These are phyloP conservation scores for Tineola bisselliella DNA, from an alignment of 2,888 invertebrate genomes.

Conservation along the genomic window DNA sequence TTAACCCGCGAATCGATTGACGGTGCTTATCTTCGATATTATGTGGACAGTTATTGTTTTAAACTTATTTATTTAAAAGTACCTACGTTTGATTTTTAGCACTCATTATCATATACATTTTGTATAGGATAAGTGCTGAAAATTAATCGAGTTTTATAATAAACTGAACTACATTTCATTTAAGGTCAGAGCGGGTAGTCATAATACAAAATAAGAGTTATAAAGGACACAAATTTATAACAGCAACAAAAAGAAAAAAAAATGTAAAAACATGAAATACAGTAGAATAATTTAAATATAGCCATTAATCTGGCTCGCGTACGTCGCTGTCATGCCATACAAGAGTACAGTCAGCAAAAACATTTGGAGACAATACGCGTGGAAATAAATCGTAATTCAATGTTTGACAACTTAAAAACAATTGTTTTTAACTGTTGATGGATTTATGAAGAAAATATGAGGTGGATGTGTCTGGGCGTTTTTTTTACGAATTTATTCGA, in stretches of 20 bases:
- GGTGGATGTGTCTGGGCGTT: background rate
- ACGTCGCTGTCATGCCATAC: constrained; percentile 37
- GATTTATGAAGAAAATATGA: background rate
- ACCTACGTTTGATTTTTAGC: too few relatives aligned
- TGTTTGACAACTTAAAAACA: constrained; percentile 5
- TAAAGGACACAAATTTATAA: background rate
- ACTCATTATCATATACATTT: too few relatives aligned
- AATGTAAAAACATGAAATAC: constrained; percentile 44
- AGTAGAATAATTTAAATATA: constrained; percentile 60
- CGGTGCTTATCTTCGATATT: background rate
- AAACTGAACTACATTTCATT: background rate
- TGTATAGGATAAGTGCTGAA: background rate
- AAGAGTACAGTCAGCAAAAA: constrained; percentile 18
- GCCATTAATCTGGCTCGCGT: constrained; percentile 58
- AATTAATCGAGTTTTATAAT: background rate
- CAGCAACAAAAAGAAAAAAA: constrained; percentile 23
- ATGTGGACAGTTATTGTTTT: background rate
- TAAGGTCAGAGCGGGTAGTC: background rate
- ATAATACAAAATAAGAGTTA: constrained; percentile 23
- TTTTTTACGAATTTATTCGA: too few relatives aligned
- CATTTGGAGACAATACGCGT: constrained; percentile 2
- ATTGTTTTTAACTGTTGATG: background rate
- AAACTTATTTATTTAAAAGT: too few relatives aligned
- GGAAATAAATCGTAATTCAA: background rate
- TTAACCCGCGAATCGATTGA: background rate